Conservation (phyloP, 2,113 vertebrate genomes). For the Dicentrarchus labrax region DNA sequence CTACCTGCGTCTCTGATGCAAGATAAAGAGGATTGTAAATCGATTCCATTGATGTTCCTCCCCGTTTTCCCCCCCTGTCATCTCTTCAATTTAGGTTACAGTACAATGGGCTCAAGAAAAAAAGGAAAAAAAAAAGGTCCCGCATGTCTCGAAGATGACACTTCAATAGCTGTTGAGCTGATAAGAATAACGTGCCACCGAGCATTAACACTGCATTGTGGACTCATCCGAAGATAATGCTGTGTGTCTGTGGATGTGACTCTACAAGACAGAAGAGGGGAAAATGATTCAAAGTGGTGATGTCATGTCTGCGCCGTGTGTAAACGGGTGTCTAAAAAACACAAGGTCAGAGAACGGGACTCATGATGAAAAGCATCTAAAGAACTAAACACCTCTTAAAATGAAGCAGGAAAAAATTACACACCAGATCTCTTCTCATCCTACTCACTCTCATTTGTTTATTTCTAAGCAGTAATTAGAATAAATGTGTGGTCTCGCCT, state of each 20-base stretch:
- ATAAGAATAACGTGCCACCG: conserved; percentile 66
- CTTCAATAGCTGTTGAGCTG: conserved; percentile 71
- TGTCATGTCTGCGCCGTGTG: conserved; percentile 68
- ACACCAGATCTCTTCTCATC: conserved; percentile 61
- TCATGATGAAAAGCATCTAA: conserved; percentile 40
- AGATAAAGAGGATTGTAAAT: conserved; percentile 83
- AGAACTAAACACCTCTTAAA: conserved; percentile 52
- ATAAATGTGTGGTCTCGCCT: conserved; percentile 77
- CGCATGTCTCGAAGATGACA: conserved; percentile 68
- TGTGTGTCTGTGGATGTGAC: conserved; percentile 54
- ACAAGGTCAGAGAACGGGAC: conserved; percentile 67
- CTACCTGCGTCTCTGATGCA: conserved; percentile 71
- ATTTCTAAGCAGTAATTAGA: conserved; percentile 78
- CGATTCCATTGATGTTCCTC: conserved; percentile 78
- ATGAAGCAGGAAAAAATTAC: conserved; percentile 50
- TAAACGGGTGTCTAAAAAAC: conserved; percentile 52
- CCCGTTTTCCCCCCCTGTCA: conserved; percentile 31
- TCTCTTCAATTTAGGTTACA: conserved; percentile 73
- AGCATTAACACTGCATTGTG: conserved; percentile 67
- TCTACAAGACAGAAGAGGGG: conserved; percentile 43
- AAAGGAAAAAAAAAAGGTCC: conserved; percentile 17
- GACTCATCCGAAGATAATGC: conserved; percentile 60
- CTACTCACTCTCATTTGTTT: conserved; percentile 69
- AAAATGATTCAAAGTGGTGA: conserved; percentile 72
- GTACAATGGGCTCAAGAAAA: conserved; percentile 72